Base-by-base conservation (phyloP, 1,140 invertebrate genomes). In the Chironomus tepperi region DNA sequence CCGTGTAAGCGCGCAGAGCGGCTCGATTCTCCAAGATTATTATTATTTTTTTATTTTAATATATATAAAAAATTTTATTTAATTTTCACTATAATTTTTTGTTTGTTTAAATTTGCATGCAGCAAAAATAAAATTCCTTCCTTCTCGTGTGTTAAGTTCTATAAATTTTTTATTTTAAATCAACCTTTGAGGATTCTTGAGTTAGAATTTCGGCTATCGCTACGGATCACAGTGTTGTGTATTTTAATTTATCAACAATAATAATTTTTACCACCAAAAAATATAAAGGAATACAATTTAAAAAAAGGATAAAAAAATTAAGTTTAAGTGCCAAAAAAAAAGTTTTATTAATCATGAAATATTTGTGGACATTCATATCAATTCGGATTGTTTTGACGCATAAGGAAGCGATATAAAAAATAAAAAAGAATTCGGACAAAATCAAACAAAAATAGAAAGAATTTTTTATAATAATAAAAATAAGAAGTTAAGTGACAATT, bases 1-100 rank as follows among this genome's bases (percentile, higher is more conserved):
- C 65, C 65, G 65, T 70, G 65, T 70, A 70, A 70, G 18, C 65
- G 65, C 65, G 65, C 65, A 70, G 16, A 19, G 19, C 65, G 65
- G 65, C 65, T 70, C 65, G 65, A 70, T 70, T 18, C 65, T 70
- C 65, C 16, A 21, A 57, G 47, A 57, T 57, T 57, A 57, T 57
- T 57, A 10, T 21, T 18, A 70, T 70, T 70, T 70, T 70, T 70
- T n/a, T 57, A n/a, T n/a, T n/a, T n/a, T n/a, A n/a, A n/a, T 70
- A 70, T 19, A 70, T 19, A 18, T 9, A 70, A 70, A 70, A 67
- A 9, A 21, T 70, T 18, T 70, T 70, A 18, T 18, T 70, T 70
- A 70, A 70, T 70, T 70, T 70, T 70, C 9, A 70, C 18, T 70
- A 18, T 70, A 19, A 7, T 70, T 18, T 70, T 70, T 70, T 70